Evolutionary conservation across 2,888 invertebrate genomes (phyloP).

Genomic region (Xestia xanthographa): DNA sequence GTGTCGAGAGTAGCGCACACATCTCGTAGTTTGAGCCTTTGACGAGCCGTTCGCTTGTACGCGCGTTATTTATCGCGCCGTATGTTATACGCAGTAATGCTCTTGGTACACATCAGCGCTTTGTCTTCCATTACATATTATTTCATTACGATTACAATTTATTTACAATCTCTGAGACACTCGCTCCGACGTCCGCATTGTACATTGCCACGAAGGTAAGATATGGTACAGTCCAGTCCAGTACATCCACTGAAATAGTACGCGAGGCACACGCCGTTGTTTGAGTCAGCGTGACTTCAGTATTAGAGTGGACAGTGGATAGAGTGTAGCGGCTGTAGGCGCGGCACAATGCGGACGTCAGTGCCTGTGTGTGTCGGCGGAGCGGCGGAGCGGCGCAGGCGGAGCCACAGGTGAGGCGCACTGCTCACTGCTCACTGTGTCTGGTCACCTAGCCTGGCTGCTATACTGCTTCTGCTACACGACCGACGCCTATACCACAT

Average conservation of each 20-base stretch:
- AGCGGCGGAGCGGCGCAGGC: background rate
- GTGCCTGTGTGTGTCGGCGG: background rate
- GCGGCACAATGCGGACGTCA: background rate
- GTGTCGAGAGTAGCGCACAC: constrained; percentile 41
- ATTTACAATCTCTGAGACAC: constrained; percentile 3
- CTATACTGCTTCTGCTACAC: constrained; percentile 9
- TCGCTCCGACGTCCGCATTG: constrained; percentile 17
- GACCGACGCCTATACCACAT: background rate
- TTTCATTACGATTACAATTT: background rate
- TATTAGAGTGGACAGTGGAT: background rate
- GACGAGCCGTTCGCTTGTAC: constrained; percentile 14
- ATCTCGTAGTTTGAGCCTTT: constrained; percentile 32
- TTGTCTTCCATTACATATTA: constrained; percentile 76
- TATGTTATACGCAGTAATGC: constrained; percentile 6
- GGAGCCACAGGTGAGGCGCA: constrained; percentile 10
- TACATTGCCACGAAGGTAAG: constrained; percentile 18
- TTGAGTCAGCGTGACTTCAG: too few species aligned
- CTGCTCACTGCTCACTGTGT: background rate
- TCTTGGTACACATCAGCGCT: constrained; percentile 67
- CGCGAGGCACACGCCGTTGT: too few species aligned
- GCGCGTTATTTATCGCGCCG: constrained; percentile 24
- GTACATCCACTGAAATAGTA: background rate
- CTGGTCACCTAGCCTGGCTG: background rate
- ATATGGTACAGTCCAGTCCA: background rate
- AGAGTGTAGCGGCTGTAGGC: too few species aligned